A percentile compares a stretch with the other conserved stretches of the same genome.
Evolutionary conservation across 1,140 invertebrate genomes (phyloP).

Genomic region (Linepithema humile): DNA sequence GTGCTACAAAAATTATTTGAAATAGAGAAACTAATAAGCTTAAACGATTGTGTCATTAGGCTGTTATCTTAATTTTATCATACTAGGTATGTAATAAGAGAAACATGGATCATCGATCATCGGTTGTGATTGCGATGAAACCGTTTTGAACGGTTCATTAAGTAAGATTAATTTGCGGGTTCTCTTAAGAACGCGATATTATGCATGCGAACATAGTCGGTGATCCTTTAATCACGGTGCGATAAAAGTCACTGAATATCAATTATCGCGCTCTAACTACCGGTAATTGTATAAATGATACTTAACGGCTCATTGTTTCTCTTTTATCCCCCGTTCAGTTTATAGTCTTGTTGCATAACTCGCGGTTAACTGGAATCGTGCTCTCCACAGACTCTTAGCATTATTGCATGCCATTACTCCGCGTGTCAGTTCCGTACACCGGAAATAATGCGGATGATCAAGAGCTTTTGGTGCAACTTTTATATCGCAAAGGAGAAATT

Average conservation of each 20-base stretch:
- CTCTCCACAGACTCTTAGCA: neutral
- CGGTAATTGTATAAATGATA: constrained; percentile 23
- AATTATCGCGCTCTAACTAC: constrained; percentile 17
- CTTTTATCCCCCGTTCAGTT: neutral
- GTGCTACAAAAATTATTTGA: neutral
- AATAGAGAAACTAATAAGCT: neutral
- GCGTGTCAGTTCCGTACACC: neutral
- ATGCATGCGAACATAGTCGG: neutral
- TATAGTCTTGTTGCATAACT: constrained; percentile 4
- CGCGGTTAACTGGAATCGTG: constrained; percentile 15
- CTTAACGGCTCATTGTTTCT: constrained; percentile 42
- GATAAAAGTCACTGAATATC: constrained; percentile 22
- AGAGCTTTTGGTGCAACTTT: neutral
- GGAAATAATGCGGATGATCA: constrained; percentile 5
- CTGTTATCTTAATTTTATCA: constrained; percentile 3
- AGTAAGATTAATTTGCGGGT: neutral
- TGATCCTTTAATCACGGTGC: constrained; percentile 12
- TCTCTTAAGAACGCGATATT: constrained; percentile 17
- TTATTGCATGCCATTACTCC: constrained; percentile 1
- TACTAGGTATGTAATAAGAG: neutral
- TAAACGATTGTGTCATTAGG: neutral
- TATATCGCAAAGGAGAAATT: neutral
- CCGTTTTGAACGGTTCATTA: neutral
- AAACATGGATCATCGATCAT: neutral
- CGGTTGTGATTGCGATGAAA: neutral